Percentiles rank a stretch among this genome's conserved stretches.
These are phyloP conservation scores for Vesta saturnalis DNA, from an alignment of 2,888 invertebrate genomes.

Conservation along the genomic window DNA sequence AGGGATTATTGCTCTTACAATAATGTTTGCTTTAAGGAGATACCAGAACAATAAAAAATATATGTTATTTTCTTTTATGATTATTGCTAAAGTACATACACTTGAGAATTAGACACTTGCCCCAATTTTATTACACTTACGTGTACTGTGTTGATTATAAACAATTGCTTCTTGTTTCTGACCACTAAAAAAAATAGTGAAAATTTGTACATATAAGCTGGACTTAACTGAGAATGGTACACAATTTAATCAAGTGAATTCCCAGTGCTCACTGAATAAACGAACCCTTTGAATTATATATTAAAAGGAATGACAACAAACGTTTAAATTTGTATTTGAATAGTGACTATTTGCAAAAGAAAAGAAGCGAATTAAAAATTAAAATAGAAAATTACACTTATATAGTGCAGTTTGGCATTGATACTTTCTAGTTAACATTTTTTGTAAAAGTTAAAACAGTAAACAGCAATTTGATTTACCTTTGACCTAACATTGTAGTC, in stretches of 20 bases:
- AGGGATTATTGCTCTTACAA: conserved; percentile 3
- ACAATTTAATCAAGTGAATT: conserved; percentile 1
- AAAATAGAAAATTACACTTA: too few species aligned
- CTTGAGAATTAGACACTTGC: background rate
- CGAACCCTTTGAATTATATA: conserved; percentile 4
- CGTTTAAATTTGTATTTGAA: background rate
- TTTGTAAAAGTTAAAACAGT: too few species aligned
- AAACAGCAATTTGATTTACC: too few species aligned
- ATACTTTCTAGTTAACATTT: too few species aligned
- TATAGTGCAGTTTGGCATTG: too few species aligned
- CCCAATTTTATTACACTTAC: background rate
- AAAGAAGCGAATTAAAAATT: too few species aligned
- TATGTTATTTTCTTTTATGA: conserved; percentile 2
- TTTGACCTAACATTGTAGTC: too few species aligned
- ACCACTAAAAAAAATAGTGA: background rate
- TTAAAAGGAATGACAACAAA: background rate
- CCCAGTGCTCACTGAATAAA: background rate
- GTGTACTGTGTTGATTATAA: background rate
- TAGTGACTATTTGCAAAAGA: background rate
- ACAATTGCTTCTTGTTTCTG: background rate
- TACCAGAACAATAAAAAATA: background rate
- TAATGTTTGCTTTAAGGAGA: conserved; percentile 2
- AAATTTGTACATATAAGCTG: background rate
- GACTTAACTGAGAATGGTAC: background rate
- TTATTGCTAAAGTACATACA: background rate